These are phyloP conservation scores for Pristionchus exspectatus DNA, from an alignment of 2,888 invertebrate species.

Conservation along the genomic window DNA sequence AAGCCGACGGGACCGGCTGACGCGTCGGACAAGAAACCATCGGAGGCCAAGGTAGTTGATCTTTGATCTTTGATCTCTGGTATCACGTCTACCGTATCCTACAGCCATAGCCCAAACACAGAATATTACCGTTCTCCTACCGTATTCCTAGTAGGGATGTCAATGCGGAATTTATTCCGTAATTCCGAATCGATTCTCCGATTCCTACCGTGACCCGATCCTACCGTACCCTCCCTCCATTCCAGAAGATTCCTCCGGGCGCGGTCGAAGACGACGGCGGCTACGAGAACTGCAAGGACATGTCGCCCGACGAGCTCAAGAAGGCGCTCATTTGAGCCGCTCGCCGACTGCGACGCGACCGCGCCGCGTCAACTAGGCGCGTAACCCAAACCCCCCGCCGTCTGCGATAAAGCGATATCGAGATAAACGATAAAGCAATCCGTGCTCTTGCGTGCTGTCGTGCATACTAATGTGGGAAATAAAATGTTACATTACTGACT, in stretches of 20 bases:
- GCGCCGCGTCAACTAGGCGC: background rate
- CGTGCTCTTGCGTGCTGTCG: background rate
- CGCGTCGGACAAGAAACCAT: background rate
- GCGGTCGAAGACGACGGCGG: constrained; percentile 37
- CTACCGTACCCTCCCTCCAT: background rate
- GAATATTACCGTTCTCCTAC: background rate
- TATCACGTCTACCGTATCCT: background rate
- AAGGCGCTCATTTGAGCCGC: constrained; percentile 29
- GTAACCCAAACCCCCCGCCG: background rate
- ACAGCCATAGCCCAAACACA: background rate
- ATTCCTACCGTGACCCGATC: background rate
- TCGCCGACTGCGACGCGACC: background rate
- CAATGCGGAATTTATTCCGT: too few relatives aligned
- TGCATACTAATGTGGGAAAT: too few relatives aligned
- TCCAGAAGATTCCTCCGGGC: constrained; percentile 14
- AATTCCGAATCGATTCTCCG: too few relatives aligned
- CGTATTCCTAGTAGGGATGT: too few relatives aligned
- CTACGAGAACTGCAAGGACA: constrained; percentile 51
- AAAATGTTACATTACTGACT: too few relatives aligned
- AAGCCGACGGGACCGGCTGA: background rate
- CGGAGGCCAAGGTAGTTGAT: background rate
- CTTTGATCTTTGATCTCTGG: background rate
- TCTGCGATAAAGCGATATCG: constrained; percentile 13
- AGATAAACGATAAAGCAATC: constrained; percentile 5
- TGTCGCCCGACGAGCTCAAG: constrained; percentile 32